These are phyloP conservation scores for Volucella inflata DNA, from an alignment of 2,888 invertebrate genomes.

Conservation along the genomic window DNA sequence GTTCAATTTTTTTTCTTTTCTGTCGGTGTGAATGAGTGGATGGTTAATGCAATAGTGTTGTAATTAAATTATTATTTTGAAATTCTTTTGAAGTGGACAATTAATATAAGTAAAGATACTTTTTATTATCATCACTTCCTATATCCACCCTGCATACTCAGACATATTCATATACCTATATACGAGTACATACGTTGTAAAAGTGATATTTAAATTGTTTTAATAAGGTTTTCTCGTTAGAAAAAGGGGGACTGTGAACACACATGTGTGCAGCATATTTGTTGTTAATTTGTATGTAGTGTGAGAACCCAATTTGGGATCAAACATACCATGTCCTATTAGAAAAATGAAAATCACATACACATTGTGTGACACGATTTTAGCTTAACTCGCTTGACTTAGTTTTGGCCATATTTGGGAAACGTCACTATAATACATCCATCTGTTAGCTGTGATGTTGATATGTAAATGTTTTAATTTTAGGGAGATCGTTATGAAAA, in stretches of 20 bases:
- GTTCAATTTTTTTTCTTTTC: slow-evolving; percentile 39
- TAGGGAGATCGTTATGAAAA: slow-evolving; percentile 3
- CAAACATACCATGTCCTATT: slow-evolving; percentile 38
- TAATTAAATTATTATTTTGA: slow-evolving; percentile 57
- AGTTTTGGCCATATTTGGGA: slow-evolving; percentile 42
- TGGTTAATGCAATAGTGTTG: slow-evolving; percentile 67
- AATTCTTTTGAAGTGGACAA: slow-evolving; percentile 46
- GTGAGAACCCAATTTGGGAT: slow-evolving; percentile 65
- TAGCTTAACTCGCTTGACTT: slow-evolving; percentile 37
- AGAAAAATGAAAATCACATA: slow-evolving; percentile 50
- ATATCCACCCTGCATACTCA: too few relatives aligned
- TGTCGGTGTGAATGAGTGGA: slow-evolving; percentile 48
- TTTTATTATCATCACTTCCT: background rate
- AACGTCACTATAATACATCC: slow-evolving; percentile 17
- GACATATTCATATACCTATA: slow-evolving; percentile 4
- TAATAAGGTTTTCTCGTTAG: slow-evolving; percentile 7
- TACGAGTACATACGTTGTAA: slow-evolving; percentile 4
- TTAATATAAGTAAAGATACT: slow-evolving; percentile 60
- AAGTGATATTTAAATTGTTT: slow-evolving; percentile 8
- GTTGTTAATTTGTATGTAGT: slow-evolving; percentile 44
- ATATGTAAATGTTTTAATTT: slow-evolving; percentile 11
- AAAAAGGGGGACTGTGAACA: slow-evolving; percentile 25
- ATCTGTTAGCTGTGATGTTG: slow-evolving; percentile 4
- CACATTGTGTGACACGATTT: slow-evolving; percentile 57
- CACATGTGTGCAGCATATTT: slow-evolving; percentile 65